Evolutionary conservation across 2,888 invertebrate genomes (phyloP), one percentile per base, ranked within the genome.

Genomic region (Cybosia mesomella): DNA sequence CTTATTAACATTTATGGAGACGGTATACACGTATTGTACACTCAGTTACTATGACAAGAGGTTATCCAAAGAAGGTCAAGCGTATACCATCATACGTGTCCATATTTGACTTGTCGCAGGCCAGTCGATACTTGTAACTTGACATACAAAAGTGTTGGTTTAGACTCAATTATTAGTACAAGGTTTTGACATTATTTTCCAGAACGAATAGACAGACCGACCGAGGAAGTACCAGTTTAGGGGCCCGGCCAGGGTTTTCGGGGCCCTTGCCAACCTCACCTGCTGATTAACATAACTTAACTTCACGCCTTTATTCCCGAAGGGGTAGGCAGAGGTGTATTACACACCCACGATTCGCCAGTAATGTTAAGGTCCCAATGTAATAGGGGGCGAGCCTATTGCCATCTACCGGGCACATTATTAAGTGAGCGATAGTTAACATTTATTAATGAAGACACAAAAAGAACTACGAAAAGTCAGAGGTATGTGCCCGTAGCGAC

Each of bases 81-180:
- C 9, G 22, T 34, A 21, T 39, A 55, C n/a, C 18, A 60, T 43
- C 58, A 67, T 53, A 62, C 58, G 53, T 54, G 60, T 61, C 55
- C 13, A 39, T 54, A n/a, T 63, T 28, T 58, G 62, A 49, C 62
- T 49, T n/a, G 8, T 18, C 7, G 39, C 57, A 58, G 49, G 57
- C 53, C 7, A 22, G 34, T 18, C 15, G 49, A 62, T 49, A n/a
- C n/a, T n/a, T n/a, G n/a, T n/a, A 39, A 28, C 28, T 36, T 58
- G 63, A 67, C 58, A 54, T 24, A 67, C 57, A 58, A 62, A 11
- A 18, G 54, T 66, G 22, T 63, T 58, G 21, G 53, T 49, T 63
- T 59, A n/a, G n/a, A 49, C 49, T 18, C 43, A 18, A 43, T 43
- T 18, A 18, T 9, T 49, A n/a, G 8, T n/a, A 49, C 49, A 18